phyloP scores from a whole-genome alignment of 2,888 invertebrate species.

The Meiosimyza platycephala region DNA sequence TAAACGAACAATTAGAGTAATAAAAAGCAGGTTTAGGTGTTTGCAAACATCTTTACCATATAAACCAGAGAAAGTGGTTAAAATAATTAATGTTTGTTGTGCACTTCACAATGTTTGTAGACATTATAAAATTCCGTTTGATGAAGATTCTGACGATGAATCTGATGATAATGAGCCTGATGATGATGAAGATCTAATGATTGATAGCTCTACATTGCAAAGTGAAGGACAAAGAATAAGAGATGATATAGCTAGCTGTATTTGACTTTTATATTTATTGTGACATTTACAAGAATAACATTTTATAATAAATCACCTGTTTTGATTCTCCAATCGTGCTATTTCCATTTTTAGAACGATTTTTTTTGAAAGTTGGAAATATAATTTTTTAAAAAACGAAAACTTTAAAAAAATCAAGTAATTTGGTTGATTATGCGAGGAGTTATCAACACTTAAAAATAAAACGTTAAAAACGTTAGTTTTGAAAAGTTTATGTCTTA shows the following conservation, averaged over 20 bases:
- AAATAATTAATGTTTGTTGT: constrained; percentile 25
- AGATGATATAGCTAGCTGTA: constrained; percentile 23
- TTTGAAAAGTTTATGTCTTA: too few relatives aligned
- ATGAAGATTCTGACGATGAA: not conserved
- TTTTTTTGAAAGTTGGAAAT: too few relatives aligned
- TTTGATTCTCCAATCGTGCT: too few relatives aligned
- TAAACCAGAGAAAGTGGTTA: constrained; percentile 25
- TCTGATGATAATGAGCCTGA: not conserved
- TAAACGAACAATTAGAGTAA: constrained; percentile 33
- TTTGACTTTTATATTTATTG: too few relatives aligned
- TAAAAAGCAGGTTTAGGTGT: constrained; percentile 37
- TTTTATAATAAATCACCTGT: too few relatives aligned
- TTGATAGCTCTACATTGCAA: not conserved
- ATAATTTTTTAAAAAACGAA: too few relatives aligned
- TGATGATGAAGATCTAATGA: not conserved
- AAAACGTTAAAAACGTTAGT: too few relatives aligned
- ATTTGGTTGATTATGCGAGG: too few relatives aligned
- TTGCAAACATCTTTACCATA: not conserved
- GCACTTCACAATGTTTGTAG: constrained; percentile 37
- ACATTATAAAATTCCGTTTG: constrained; percentile 14
- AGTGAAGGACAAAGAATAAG: constrained; percentile 26
- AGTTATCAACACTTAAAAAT: too few relatives aligned
- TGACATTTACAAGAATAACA: too few relatives aligned
- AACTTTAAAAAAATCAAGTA: too few relatives aligned
- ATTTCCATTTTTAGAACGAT: too few relatives aligned